Conservation (phyloP, 1,140 invertebrate genomes). For the Wasmannia auropunctata region DNA sequence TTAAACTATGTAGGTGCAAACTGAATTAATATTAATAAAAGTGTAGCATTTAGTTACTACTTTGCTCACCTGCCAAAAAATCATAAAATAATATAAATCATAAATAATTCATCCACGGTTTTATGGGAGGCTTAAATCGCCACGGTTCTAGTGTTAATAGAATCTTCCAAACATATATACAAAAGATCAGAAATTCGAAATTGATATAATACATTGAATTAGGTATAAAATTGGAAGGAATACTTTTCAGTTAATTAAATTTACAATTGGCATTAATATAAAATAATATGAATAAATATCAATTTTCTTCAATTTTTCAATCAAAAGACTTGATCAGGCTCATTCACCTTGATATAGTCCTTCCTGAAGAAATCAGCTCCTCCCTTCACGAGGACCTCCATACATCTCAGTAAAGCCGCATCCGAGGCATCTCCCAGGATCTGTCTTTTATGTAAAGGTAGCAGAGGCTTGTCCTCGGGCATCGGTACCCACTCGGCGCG, state of each 20-base stretch:
- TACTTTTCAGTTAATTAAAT: background rate
- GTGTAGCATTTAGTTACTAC: too few species aligned
- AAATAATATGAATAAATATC: background rate
- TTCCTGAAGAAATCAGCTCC: conserved; percentile 95
- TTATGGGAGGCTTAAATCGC: too few species aligned
- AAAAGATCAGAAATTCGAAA: background rate
- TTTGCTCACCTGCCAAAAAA: too few species aligned
- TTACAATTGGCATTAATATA: background rate
- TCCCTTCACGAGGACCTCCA: conserved; percentile 95
- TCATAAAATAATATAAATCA: too few species aligned
- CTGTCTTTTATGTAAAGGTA: conserved; percentile 88
- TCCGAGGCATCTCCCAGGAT: conserved; percentile 97
- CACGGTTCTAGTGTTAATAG: too few species aligned
- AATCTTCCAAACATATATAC: background rate
- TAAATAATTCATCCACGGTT: too few species aligned
- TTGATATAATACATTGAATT: conserved; percentile 76
- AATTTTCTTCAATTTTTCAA: background rate
- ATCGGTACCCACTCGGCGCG: conserved; percentile 95
- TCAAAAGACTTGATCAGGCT: background rate
- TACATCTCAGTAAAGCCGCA: conserved; percentile 97
- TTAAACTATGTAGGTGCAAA: too few species aligned
- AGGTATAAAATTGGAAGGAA: background rate
- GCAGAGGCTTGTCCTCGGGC: conserved; percentile 85
- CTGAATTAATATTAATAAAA: too few species aligned
- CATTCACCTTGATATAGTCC: conserved; percentile 90